These are phyloP conservation scores for Diploptera punctata DNA, from an alignment of 2,888 invertebrate species.

Conservation along the genomic window DNA sequence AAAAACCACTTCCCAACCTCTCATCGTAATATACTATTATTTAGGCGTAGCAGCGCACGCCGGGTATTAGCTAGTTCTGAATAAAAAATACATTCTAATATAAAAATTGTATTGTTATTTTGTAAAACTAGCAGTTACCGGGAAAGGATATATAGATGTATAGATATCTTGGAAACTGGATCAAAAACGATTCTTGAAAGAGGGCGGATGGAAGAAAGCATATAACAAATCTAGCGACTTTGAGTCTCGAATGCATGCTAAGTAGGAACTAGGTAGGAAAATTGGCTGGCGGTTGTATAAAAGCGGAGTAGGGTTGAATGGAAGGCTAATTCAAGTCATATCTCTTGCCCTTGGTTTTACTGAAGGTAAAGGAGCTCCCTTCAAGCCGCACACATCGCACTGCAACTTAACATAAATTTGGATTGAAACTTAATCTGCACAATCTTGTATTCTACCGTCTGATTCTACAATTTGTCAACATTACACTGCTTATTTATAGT, in stretches of 20 bases:
- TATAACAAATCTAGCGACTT: conserved; percentile 21
- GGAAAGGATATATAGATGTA: too few relatives aligned
- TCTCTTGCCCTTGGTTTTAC: conserved; percentile 1
- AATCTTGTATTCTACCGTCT: conserved; percentile 25
- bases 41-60: too few relatives aligned
- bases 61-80: too few relatives aligned
- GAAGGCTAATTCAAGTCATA: conserved; percentile 3
- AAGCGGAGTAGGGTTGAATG: background rate
- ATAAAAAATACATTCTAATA: too few relatives aligned
- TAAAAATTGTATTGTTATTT: too few relatives aligned
- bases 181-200: too few relatives aligned
- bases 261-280: background rate
- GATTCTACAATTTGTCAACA: background rate
- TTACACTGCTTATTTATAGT: too few relatives aligned
- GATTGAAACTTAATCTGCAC: conserved; percentile 40
- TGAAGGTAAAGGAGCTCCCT: background rate
- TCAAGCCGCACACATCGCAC: background rate
- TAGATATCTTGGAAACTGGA: too few relatives aligned
- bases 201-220: background rate
- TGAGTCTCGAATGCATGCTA: conserved; percentile 7
- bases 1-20: too few relatives aligned
- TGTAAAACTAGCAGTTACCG: too few relatives aligned
- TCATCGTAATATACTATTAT: too few relatives aligned
- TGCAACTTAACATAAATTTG: conserved; percentile 23
- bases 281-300: conserved; percentile 21